Percentiles rank a stretch among this genome's conserved stretches.
Conservation (phyloP, 1,140 invertebrate species). For the Neotoxoptera formosana region DNA sequence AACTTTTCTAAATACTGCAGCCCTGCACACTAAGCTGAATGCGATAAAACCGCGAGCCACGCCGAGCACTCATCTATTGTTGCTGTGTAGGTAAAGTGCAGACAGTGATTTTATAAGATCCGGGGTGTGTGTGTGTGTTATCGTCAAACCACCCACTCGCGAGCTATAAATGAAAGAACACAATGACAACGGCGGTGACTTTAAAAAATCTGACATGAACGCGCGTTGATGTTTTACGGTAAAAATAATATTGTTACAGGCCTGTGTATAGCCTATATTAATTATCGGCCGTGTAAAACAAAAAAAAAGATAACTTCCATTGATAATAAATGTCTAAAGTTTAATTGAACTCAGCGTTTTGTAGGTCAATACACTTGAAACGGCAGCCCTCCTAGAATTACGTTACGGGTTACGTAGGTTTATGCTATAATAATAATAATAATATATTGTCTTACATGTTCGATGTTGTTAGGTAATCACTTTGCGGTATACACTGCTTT, state of each 20-base stretch:
- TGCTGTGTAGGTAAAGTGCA: not conserved
- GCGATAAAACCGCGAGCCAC: not conserved
- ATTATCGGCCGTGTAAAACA: not conserved
- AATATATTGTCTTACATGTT: not conserved
- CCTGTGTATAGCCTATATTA: not conserved
- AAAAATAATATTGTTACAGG: not conserved
- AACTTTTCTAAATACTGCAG: not conserved
- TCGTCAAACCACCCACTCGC: not conserved
- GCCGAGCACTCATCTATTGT: not conserved
- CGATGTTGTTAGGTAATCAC: not conserved
- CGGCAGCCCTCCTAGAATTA: not conserved
- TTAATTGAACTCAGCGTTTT: not conserved
- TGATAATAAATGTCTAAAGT: not conserved
- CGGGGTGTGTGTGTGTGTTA: not conserved
- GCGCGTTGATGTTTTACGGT: not conserved
- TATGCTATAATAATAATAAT: not conserved
- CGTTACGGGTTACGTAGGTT: not conserved
- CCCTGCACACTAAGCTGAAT: not conserved
- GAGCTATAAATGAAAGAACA: not conserved
- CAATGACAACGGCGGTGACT: not conserved
- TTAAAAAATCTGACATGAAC: not conserved
- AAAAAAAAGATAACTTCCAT: not conserved
- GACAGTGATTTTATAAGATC: not conserved
- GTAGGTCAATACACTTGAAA: not conserved
- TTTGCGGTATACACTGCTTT: not conserved